Percentiles rank a stretch among this genome's conserved stretches.
Evolutionary conservation across 2,797 vertebrate genomes (phyloP).

Genomic region (Erpetoichthys calabaricus): DNA sequence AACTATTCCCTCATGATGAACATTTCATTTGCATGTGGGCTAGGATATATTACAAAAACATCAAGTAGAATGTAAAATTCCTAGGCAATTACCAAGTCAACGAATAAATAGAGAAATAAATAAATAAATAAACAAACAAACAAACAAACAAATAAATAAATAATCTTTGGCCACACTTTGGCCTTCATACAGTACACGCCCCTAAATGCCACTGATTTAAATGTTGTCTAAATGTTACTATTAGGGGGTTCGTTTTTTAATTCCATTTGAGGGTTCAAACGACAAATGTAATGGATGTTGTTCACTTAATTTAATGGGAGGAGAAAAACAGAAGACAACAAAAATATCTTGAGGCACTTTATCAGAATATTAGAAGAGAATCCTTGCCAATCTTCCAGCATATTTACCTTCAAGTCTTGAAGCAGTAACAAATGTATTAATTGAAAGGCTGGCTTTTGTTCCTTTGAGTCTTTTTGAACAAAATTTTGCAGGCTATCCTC

Average conservation of each 20-base stretch:
- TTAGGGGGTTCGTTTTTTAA: not conserved
- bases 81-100: constrained; percentile 52
- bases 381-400: constrained; percentile 31
- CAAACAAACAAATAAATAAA: constrained; percentile 43
- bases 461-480: constrained; percentile 18
- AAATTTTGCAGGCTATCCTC: constrained; percentile 21
- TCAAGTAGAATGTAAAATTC: constrained; percentile 20
- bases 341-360: constrained; percentile 61
- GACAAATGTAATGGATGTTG: constrained; percentile 11
- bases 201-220: not conserved
- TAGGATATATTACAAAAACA: constrained; percentile 42
- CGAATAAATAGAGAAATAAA: constrained; percentile 44
- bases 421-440: constrained; percentile 13
- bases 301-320: constrained; percentile 16
- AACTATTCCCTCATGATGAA: constrained; percentile 41
- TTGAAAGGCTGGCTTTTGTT: constrained; percentile 26
- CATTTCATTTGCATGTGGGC: constrained; percentile 42
- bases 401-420: constrained; percentile 10
- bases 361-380: constrained; percentile 51
- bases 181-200: constrained; percentile 26
- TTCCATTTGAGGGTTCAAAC: constrained; percentile 1
- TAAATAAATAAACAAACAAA: constrained; percentile 52
- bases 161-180: not conserved
- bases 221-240: constrained; percentile 1
- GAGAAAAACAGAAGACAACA: constrained; percentile 30